Evolutionary conservation across 2,888 invertebrate species (phyloP).

Genomic region (Hirudinaria manillensis): DNA sequence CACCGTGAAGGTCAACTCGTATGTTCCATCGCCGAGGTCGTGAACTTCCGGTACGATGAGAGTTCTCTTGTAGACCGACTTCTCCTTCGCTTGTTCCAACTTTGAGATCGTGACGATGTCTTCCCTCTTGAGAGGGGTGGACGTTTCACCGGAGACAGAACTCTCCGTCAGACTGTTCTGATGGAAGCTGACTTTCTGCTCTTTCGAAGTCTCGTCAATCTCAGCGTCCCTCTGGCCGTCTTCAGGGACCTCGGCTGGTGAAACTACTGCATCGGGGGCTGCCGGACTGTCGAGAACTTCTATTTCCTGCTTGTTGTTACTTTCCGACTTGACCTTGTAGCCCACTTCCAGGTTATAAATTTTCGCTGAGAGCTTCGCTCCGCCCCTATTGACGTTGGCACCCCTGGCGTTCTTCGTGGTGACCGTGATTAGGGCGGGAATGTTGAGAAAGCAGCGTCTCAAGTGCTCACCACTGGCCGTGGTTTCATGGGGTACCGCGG

Average conservation of each 20-base stretch:
- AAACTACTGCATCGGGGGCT: background rate
- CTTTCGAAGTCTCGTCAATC: background rate
- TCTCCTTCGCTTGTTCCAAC: background rate
- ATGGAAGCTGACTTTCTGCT: background rate
- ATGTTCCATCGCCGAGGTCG: slow-evolving; percentile 39
- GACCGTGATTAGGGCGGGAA: slow-evolving; percentile 51
- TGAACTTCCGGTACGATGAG: slow-evolving; percentile 34
- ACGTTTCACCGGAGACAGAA: too few relatives aligned
- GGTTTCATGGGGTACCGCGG: slow-evolving; percentile 54
- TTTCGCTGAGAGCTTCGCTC: slow-evolving; percentile 26
- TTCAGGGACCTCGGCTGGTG: background rate
- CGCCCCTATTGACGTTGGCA: slow-evolving; percentile 32
- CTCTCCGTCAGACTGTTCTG: background rate
- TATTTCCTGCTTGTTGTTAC: background rate
- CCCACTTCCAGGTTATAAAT: slow-evolving; percentile 6
- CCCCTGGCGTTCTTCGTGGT: slow-evolving; percentile 52
- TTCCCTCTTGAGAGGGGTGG: background rate
- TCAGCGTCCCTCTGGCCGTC: background rate
- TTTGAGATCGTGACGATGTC: background rate
- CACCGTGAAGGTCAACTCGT: slow-evolving; percentile 48
- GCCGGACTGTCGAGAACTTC: background rate
- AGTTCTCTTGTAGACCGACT: slow-evolving; percentile 4
- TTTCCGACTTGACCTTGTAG: background rate
- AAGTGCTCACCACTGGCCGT: slow-evolving; percentile 54
- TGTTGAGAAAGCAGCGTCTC: slow-evolving; percentile 49